These are phyloP conservation scores for Acipenser oxyrinchus DNA, from an alignment of 2,797 vertebrate species.

Conservation along the genomic window DNA sequence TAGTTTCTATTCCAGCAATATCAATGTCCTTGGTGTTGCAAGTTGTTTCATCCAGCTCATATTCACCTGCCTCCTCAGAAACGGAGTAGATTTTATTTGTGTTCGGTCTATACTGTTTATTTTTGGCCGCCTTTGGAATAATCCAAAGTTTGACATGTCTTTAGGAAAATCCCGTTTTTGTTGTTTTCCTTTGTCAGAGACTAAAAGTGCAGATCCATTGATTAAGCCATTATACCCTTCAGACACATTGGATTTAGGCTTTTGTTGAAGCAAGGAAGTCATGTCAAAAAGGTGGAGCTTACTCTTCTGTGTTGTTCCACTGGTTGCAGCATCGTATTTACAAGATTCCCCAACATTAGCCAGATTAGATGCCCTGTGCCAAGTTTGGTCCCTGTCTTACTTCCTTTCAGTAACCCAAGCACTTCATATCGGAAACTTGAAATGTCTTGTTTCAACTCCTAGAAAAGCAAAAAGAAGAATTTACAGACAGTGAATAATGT, in stretches of 20 bases:
- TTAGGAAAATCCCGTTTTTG: constrained; percentile 54
- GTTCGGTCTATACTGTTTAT: constrained; percentile 37
- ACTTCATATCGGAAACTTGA: constrained; percentile 97
- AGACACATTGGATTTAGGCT: constrained; percentile 51
- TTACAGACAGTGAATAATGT: no score
- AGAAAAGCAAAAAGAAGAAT: constrained; percentile 16
- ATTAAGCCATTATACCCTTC: constrained; percentile 54
- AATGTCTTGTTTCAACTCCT: constrained; percentile 98
- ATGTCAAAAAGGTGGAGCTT: constrained; percentile 59
- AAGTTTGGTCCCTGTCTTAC: constrained; percentile 52
- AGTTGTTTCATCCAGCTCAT: constrained; percentile 44
- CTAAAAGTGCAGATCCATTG: constrained; percentile 56
- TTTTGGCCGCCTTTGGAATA: constrained; percentile 68
- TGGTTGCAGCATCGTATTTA: constrained; percentile 50
- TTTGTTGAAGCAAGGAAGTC: constrained; percentile 74
- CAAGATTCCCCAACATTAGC: constrained; percentile 64
- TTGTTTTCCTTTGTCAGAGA: constrained; percentile 30
- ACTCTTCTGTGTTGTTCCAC: constrained; percentile 50
- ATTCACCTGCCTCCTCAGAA: constrained; percentile 71
- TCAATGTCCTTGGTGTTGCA: constrained; percentile 30
- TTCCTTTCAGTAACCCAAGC: constrained; percentile 80
- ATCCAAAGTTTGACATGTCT: constrained; percentile 56
- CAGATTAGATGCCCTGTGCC: constrained; percentile 49
- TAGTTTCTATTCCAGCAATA: constrained; percentile 23
- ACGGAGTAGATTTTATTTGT: constrained; percentile 57